Percentiles rank a stretch among this genome's conserved stretches.
These are phyloP conservation scores for Empidonax alnorum DNA, from an alignment of 2,113 vertebrate genomes.

Conservation along the genomic window DNA sequence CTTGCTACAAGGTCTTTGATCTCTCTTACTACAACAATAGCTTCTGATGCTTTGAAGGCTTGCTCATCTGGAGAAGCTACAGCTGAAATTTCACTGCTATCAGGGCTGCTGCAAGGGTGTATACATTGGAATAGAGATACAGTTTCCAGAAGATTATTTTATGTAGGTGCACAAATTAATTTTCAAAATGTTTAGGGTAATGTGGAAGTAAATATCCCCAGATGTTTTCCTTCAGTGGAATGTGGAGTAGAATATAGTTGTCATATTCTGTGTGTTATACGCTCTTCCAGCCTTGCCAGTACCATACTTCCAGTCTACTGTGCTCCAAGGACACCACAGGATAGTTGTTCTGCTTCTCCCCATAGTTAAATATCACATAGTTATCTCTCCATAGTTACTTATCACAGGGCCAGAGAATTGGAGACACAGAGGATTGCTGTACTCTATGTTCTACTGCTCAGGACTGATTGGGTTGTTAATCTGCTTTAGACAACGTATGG, in stretches of 20 bases:
- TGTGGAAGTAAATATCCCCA: not conserved
- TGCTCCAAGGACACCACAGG: not conserved
- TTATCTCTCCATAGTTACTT: not conserved
- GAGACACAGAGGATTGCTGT: not conserved
- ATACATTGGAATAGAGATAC: not conserved
- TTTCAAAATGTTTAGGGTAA: not conserved
- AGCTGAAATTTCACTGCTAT: not conserved
- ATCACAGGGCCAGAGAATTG: not conserved
- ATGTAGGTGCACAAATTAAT: not conserved
- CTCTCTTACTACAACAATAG: not conserved
- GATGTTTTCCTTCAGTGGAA: not conserved
- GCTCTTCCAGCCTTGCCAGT: not conserved
- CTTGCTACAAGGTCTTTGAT: conserved; percentile 52
- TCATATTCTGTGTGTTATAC: not conserved
- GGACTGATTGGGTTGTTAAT: not conserved
- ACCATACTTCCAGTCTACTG: not conserved
- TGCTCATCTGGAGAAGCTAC: not conserved
- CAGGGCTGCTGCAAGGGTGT: not conserved
- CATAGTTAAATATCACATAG: not conserved
- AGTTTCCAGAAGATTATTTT: not conserved
- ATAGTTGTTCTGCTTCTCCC: not conserved
- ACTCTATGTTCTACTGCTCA: not conserved
- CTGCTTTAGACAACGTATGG: not conserved
- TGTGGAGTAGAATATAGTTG: not conserved
- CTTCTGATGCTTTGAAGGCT: not conserved